Base-by-base conservation (phyloP, 2,113 vertebrate genomes). In the Malurus alboscapulatus region DNA sequence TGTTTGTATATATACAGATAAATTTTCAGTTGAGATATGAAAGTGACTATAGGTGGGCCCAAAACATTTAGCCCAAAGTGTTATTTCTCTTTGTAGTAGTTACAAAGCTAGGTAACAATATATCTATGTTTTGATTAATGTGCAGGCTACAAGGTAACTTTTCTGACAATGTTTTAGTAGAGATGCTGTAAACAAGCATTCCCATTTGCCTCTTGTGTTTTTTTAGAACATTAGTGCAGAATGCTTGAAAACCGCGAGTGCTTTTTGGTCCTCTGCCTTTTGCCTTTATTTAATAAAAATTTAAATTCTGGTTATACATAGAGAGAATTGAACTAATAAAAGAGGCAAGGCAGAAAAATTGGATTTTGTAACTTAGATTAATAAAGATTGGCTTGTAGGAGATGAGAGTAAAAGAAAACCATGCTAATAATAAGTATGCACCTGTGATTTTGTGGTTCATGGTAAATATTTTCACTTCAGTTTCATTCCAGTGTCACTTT, bases 381-480 rank as follows among this genome's bases (percentile, higher is more conserved):
- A 86, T 87, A 92, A 84, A 80, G 85, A 71, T 66, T 58, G 34
- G 71, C 87, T 89, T 90, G 32, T 94, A 87, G 84, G 36, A 84
- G 84, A 80, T 84, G 66, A 72, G 84, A 81, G 45, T 93, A 72
- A 87, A 94, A 80, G 45, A 89, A 67, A 90, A 59, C 53, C 47
- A 18, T 74, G 57, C 90, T 96, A 87, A 76, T 66, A 94, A 95
- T 92, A 82, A 84, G 51, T 47, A 8, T 86, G 78, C 73, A 97
- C 84, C 84, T 96, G 88, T 76, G 78, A 89, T 91, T 78, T 80
- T 94, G 84, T 96, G 78, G 84, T 89, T 88, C 79, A 42, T 68
- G 75, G 59, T 94, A 78, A 90, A 79, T 86, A 94, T 96, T 97
- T 96, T 96, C 82, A 58, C 89, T 92, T 95, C 63, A 54, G 84